Evolutionary conservation across 2,113 vertebrate genomes (phyloP), one percentile per base, ranked within the genome.

Genomic region (Callospermophilus lateralis): DNA sequence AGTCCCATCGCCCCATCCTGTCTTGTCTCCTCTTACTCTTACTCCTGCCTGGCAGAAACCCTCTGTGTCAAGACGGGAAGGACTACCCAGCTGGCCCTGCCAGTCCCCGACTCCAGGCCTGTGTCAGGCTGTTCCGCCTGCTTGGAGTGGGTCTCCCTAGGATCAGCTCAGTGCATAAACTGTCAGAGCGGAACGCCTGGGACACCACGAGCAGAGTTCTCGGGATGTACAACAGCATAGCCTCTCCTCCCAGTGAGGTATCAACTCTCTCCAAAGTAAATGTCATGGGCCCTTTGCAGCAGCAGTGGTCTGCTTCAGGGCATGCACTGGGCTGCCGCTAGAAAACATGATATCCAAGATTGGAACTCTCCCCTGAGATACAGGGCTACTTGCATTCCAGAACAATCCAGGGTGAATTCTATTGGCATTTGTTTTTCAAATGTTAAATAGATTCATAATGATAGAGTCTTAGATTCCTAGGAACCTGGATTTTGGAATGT

Each of bases 241-340:
- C 16, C 0, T 32, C 26, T 73, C 20, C 61, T 19, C 20, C n/a
- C 6, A 39, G 8, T 4, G 12, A 26, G 28, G 76, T 0, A 0
- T 0, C 65, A 55, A 0, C 2, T 39, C 16, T 45, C 28, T 58
- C 32, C 30, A 42, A n/a, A 72, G 19, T 4, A 0, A 32, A n/a
- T 51, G 72, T 90, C 20, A 65, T 0, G 2, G 45, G 87, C 48
- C 42, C 70, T 85, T 37, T 26, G 45, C 9, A 39, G 34, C 8
- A 51, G 19, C 24, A 51, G 65, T 61, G 83, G 93, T 85, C 61
- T 94, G 17, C 78, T 4, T 0, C 15, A 53, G n/a, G 61, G 37
- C 15, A 10, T 61, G 6, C 45, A n/a, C 11, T 30, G 67, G 45
- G 10, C 61, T 76, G 16, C 53, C 45, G 1, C 0, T 16, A 73